Percentiles rank a stretch among this genome's conserved stretches.
Conservation (phyloP, 1,140 invertebrate species). For the Zaprionus taronus region DNA sequence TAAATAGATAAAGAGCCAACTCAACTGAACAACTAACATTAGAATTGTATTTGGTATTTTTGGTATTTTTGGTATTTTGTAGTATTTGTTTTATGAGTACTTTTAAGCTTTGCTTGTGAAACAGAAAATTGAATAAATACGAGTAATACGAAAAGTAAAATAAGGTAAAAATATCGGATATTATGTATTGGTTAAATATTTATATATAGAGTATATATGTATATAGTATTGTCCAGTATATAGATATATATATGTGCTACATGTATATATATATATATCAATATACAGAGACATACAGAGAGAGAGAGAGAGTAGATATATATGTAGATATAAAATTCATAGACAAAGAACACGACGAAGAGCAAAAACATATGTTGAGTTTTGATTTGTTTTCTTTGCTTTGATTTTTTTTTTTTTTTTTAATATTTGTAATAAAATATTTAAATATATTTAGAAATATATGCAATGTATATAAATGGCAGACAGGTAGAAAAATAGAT, state of each 20-base stretch:
- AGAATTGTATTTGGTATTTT: conserved; percentile 12
- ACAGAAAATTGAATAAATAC: conserved; percentile 34
- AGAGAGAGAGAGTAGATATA: conserved; percentile 46
- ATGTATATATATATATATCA: conserved; percentile 41
- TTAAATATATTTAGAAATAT: conserved; percentile 56
- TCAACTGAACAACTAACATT: conserved; percentile 35
- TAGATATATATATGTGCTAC: conserved; percentile 42
- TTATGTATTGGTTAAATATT: conserved; percentile 39
- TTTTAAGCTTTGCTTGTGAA: conserved; percentile 30
- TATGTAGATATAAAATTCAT: conserved; percentile 79
- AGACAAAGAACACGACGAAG: conserved; percentile 84
- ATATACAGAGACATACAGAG: conserved; percentile 45
- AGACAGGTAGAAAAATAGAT: conserved; percentile 54
- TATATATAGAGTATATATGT: conserved; percentile 15
- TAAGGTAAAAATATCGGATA: conserved; percentile 30
- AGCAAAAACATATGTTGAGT: conserved; percentile 83
- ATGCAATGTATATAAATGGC: conserved; percentile 53
- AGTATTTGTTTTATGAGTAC: conserved; percentile 15
- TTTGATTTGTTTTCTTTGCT: conserved; percentile 72
- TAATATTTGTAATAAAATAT: conserved; percentile 50
- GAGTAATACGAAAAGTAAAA: conserved; percentile 17
- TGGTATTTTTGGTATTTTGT: conserved; percentile 5
- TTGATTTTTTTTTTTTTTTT: conserved; percentile 54
- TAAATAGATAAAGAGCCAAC: conserved; percentile 12
- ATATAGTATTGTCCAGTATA: conserved; percentile 39